Evolutionary conservation across 2,797 vertebrate genomes (phyloP).

Genomic region (Anolis apletophallus): DNA sequence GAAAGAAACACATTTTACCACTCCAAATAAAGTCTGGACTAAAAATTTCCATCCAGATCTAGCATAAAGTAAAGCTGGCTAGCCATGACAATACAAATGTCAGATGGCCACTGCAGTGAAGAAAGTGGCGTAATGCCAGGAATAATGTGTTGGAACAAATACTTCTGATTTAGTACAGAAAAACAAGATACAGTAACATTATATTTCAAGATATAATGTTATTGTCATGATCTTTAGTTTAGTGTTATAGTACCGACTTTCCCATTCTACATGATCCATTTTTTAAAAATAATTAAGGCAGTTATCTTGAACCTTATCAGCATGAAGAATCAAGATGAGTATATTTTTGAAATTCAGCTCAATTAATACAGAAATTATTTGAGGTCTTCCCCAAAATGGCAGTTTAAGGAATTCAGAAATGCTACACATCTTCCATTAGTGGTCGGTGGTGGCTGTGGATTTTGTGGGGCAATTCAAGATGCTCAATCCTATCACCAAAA

Average conservation of each 20-base stretch:
- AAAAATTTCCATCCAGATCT: constrained; percentile 20
- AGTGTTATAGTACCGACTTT: neutral
- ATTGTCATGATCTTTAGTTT: neutral
- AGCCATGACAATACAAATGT: constrained; percentile 28
- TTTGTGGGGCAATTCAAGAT: no score
- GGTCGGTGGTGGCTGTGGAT: neutral
- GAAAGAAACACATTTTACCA: constrained; percentile 34
- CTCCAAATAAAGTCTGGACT: constrained; percentile 25
- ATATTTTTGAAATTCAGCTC: neutral
- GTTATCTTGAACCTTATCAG: neutral
- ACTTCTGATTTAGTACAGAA: neutral
- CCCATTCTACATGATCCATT: neutral
- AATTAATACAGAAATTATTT: neutral
- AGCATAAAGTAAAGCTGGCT: constrained; percentile 9
- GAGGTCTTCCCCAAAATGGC: neutral
- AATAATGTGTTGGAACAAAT: constrained; percentile 34
- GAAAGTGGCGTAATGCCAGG: constrained; percentile 8
- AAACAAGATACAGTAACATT: no score
- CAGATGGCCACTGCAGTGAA: constrained; percentile 14
- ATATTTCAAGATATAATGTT: neutral
- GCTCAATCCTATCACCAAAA: no score
- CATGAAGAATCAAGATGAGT: neutral
- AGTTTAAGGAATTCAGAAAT: neutral
- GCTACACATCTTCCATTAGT: neutral
- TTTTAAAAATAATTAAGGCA: neutral